These are phyloP conservation scores for Armadillidium nasatum DNA, from an alignment of 1,140 invertebrate species.

Conservation along the genomic window DNA sequence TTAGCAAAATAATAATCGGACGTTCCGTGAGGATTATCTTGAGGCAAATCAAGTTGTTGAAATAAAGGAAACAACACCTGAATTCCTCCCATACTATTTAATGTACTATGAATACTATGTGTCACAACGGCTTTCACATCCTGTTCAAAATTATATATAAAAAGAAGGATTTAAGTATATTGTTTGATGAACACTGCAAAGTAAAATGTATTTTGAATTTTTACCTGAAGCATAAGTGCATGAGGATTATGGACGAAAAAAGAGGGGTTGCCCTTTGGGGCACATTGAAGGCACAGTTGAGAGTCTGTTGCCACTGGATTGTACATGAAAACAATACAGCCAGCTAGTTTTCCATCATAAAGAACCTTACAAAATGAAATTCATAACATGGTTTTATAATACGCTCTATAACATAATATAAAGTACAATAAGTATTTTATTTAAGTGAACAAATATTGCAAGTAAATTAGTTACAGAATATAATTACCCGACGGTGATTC, in stretches of 20 bases:
- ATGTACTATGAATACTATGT: slow-evolving; percentile 95
- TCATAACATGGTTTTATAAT: background rate
- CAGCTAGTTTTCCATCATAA: slow-evolving; percentile 95
- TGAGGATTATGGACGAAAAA: slow-evolving; percentile 99
- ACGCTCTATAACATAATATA: background rate
- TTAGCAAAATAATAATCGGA: slow-evolving; percentile 39
- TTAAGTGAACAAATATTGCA: background rate
- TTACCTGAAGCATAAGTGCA: slow-evolving; percentile 95
- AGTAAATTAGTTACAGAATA: too few relatives aligned
- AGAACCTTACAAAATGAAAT: slow-evolving; percentile 65
- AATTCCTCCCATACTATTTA: slow-evolving; percentile 98
- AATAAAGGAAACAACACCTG: slow-evolving; percentile 97
- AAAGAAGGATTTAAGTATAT: too few relatives aligned
- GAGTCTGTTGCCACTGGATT: slow-evolving; percentile 98
- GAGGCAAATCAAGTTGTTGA: slow-evolving; percentile 91
- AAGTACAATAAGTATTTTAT: background rate
- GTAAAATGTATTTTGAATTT: slow-evolving; percentile 27
- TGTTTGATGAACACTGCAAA: background rate
- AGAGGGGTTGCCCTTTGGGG: slow-evolving; percentile 90
- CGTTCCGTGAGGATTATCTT: slow-evolving; percentile 39
- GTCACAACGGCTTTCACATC: slow-evolving; percentile 98
- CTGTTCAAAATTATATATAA: slow-evolving; percentile 55
- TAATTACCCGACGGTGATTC: slow-evolving; percentile 92
- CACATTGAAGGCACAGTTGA: slow-evolving; percentile 94
- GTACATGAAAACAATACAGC: slow-evolving; percentile 97